Base-by-base conservation (phyloP, 2,113 vertebrate species). In the Triplophysa siluroides region DNA sequence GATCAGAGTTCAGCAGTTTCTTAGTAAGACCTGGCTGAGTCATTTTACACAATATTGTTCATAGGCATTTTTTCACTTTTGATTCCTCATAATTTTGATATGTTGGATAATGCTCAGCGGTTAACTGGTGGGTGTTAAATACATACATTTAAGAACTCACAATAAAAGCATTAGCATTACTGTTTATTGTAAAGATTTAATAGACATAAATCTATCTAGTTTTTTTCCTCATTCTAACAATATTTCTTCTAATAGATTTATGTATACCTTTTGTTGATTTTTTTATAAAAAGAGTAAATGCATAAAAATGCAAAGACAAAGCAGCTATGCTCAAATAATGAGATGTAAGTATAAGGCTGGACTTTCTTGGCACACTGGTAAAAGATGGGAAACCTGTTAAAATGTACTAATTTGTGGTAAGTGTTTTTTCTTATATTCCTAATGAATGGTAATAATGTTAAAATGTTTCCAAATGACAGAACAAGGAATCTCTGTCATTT, bases 1-100 rank as follows among this genome's bases (percentile, higher is more conserved):
- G 60, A 73, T 73, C 71, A 58, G 29, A 43, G 71, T 73, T 73
- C 54, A 73, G 8, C 71, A 60, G 54, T 38, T 71, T 8, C 24
- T 54, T 43, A 71, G 47, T 33, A 26, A 71, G 24, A 71, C 18
- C 47, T 70, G 16, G 16, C 16, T 72, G 12, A 72, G 69, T 73
- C 12, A 73, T 73, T 60, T 73, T 24, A 73, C 33, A 73, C 54
- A 73, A 72, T 56, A n/a, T 26, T 4, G 29, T 19, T 58, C 26
- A 56, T 18, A 38, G 10, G 1, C 8, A 41, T 14, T 9, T 1
- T 58, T 11, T 73, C 58, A 58, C 6, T 21, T 69, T 26, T 18
- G 0, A 43, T 73, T 73, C 6, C 62, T 41, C 33, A 16, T 41
- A 9, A 41, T n/a, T 58, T 33, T 16, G 7, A 73, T 58, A 21